phyloP scores from a whole-genome alignment of 2,113 vertebrate species.

The Hippoglossus stenolepis region DNA sequence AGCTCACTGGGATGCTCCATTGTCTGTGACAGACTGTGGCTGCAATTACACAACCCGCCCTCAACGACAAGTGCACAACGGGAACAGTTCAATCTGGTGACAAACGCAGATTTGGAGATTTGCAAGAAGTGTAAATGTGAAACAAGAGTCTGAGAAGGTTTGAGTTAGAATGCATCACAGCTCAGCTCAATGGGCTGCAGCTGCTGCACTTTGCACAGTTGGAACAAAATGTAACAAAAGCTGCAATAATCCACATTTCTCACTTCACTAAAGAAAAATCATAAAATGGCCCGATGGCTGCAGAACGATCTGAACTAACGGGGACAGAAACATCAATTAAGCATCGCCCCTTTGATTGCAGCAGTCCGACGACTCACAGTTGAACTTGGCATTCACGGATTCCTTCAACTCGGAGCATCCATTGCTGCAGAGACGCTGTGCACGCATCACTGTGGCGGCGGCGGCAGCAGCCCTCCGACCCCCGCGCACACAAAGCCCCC shows the following conservation, averaged over 20 bases:
- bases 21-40: neutral
- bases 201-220: neutral
- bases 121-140: neutral
- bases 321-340: too few relatives aligned
- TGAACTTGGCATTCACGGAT: neutral
- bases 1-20: neutral
- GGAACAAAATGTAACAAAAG: neutral
- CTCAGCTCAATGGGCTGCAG: neutral
- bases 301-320: neutral
- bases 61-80: too few relatives aligned
- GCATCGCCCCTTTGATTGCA: rapidly evolving
- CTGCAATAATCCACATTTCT: neutral
- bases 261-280: neutral
- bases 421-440: constrained; percentile 11
- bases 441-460: constrained; percentile 1
- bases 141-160: neutral
- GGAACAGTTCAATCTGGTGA: neutral
- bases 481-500: too few relatives aligned
- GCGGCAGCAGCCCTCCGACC: too few relatives aligned
- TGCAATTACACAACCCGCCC: neutral
- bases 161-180: neutral
- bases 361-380: neutral
- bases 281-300: neutral
- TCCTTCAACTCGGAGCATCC: constrained; percentile 32
- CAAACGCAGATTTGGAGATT: neutral